Evolutionary conservation across 2,888 invertebrate species (phyloP), one percentile per base, ranked within the genome.

Genomic region (Girardia tigrina): DNA sequence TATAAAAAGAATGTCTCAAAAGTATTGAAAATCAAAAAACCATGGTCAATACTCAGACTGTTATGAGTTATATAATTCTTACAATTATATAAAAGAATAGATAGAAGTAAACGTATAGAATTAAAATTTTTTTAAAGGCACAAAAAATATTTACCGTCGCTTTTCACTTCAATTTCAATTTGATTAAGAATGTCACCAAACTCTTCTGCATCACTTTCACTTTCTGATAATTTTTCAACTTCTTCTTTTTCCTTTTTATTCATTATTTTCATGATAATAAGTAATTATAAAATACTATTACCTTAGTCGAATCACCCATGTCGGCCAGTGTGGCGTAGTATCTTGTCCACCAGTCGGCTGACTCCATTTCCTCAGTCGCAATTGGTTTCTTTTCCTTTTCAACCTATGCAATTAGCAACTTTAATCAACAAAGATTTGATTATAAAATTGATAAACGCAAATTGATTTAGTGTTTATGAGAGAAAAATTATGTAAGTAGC

Each of bases 281-380:
- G 16, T 36, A 36, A 12, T 12, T 12, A 12, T 36, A 36, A 12
- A 36, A 36, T 36, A 12, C 36, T 8, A 36, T n/a, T n/a, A 36
- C 36, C 8, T 12, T 36, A 12, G 36, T 36, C 12, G 36, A 36
- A 16, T 56, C 56, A 20, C 56, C 56, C n/a, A 56, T 20, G 29
- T 75, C 75, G 6, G 28, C 75, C 28, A 75, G 28, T 14, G 86
- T 85, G 16, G 85, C 85, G 78, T 85, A 85, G 79, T 86, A 86
- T 78, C 85, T 85, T 78, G 83, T 85, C 86, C 86, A 86, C 86
- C 86, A 86, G 79, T 86, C 86, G 78, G 85, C 79, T 69, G 80
- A 81, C 29, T 84, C 84, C 75, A 81, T 78, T 73, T 84, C 84
- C 16, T 81, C 79, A 29, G 83, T 77, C 12, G 76, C 73, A n/a